Base-by-base conservation (phyloP, 2,113 vertebrate species). In the Oryzias woworae region DNA sequence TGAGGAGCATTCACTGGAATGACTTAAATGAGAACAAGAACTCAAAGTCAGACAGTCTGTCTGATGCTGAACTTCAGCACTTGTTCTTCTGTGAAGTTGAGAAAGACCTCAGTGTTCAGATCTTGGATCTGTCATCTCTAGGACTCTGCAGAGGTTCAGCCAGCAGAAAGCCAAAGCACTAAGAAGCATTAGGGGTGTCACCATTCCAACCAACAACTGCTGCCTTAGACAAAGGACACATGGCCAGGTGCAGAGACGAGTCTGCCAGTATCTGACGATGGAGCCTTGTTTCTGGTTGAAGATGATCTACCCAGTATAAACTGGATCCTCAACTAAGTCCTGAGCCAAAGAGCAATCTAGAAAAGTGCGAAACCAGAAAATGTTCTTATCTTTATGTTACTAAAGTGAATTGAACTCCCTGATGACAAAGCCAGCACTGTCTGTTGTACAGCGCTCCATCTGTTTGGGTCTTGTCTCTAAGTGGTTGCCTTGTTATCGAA, bases 161-260 rank as follows among this genome's bases (percentile, higher is more conserved):
- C 66, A 61, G 23, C 61, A 24, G 47, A 31, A 48, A 42, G 47
- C 58, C 62, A 45, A 49, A 58, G 55, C 46, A 58, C 61, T 53
- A 41, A 44, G 36, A 58, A 53, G 65, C 55, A 45, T 8, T 17
- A 36, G 26, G 13, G 12, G 14, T 26, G 47, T 44, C 54, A 1
- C 44, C 45, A 49, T 49, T 53, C 62, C 54, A 66, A 52, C 66
- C 7, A 28, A 68, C 74, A 77, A 61, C 65, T 62, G 71, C 51
- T 61, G 44, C 17, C 61, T 58, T 61, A 67, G 24, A 28, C 68
- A n/a, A 48, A 2, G 58, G 56, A 63, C 71, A 80, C 74, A 51
- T 69, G 77, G 73, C 7, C 16, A 22, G 17, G 51, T 51, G 68
- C 50, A 78, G 77, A 63, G 70, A 71, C 54, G 2, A 70, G 58